phyloP scores from a whole-genome alignment of 1,140 invertebrate genomes.

The Nebria ingens region DNA sequence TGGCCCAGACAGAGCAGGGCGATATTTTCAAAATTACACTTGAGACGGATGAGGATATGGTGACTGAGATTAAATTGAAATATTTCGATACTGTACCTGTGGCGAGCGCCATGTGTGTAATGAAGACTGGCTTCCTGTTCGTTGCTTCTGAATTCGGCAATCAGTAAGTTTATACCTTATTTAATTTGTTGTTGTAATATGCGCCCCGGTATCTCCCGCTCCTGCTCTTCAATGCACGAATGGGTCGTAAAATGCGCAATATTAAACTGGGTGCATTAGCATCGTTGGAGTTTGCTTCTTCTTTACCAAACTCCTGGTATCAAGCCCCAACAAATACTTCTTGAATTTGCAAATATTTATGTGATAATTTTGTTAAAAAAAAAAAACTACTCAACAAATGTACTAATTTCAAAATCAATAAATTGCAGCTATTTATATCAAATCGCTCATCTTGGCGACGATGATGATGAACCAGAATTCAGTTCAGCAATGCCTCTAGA shows the following conservation, averaged over 20 bases:
- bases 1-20: conserved; percentile 90
- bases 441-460: conserved; percentile 97
- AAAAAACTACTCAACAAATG: conserved; percentile 9
- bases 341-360: conserved; percentile 5
- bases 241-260: conserved; percentile 16
- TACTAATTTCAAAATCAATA: no score
- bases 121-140: conserved; percentile 98
- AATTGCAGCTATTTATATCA: conserved; percentile 86
- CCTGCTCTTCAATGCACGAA: conserved; percentile 2
- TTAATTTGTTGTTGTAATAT: neutral
- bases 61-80: conserved; percentile 97
- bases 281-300: conserved; percentile 16
- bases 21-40: conserved; percentile 98
- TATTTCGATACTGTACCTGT: conserved; percentile 99
- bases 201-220: conserved; percentile 18
- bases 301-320: conserved; percentile 14
- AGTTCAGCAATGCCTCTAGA: conserved; percentile 96
- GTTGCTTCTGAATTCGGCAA: conserved; percentile 99
- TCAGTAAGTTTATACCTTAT: conserved; percentile 69
- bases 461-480: conserved; percentile 98
- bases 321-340: conserved; percentile 7
- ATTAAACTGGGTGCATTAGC: conserved; percentile 12
- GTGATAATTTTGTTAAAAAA: neutral
- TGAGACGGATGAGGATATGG: conserved; percentile 96
- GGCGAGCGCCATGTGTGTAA: conserved; percentile 89